A percentile compares a stretch with the other conserved stretches of the same genome.
These are phyloP conservation scores for Dromiciops gliroides DNA, from an alignment of 2,113 vertebrate species.

Conservation along the genomic window DNA sequence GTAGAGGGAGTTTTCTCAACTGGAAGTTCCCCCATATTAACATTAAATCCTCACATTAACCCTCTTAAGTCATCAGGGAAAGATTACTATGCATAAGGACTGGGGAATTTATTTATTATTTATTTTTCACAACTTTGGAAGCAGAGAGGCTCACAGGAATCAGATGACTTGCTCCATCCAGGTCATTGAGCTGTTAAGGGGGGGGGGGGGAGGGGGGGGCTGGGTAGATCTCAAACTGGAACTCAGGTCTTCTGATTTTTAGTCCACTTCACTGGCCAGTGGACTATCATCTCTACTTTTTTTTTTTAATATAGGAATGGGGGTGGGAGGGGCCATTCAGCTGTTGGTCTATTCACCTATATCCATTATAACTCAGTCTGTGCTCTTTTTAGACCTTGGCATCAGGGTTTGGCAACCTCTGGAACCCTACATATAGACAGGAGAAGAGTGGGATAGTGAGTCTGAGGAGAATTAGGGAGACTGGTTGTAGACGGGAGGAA, in stretches of 20 bases:
- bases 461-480: not conserved
- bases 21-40: not conserved
- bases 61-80: not conserved
- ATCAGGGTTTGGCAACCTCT: not conserved
- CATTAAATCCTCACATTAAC: not conserved
- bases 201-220: too few species aligned
- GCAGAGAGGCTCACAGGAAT: not conserved
- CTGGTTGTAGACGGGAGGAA: not conserved
- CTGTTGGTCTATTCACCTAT: not conserved
- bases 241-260: not conserved
- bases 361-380: not conserved
- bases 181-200: not conserved
- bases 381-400: not conserved
- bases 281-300: not conserved
- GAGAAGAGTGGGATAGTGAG: not conserved
- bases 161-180: not conserved
- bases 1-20: not conserved
- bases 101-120: not conserved
- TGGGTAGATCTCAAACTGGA: not conserved
- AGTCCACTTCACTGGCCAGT: not conserved
- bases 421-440: not conserved
- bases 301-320: not conserved
- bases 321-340: not conserved
- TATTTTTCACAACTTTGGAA: not conserved
- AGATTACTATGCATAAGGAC: not conserved